Evolutionary conservation across 1,140 invertebrate genomes (phyloP).

Genomic region (Aricia agestis): DNA sequence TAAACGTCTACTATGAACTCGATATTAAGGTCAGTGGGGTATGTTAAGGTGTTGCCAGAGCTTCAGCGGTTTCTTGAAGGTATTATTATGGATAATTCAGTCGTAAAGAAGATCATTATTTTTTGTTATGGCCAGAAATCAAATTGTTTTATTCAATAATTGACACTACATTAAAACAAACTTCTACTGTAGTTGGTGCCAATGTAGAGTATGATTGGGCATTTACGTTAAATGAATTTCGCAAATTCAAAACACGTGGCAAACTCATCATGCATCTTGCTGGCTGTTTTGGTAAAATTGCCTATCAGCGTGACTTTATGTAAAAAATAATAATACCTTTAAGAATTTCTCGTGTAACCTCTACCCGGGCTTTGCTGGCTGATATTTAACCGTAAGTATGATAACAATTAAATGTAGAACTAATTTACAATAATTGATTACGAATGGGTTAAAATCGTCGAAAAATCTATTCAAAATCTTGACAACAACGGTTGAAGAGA

Average conservation of each 20-base stretch:
- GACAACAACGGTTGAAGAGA: too few relatives aligned
- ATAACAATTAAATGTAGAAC: neutral
- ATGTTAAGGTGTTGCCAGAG: conserved; percentile 22
- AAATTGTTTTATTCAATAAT: too few relatives aligned
- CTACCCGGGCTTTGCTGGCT: conserved; percentile 1
- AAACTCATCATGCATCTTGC: too few relatives aligned
- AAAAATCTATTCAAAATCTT: too few relatives aligned
- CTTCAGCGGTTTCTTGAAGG: conserved; percentile 24
- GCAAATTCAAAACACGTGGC: too few relatives aligned
- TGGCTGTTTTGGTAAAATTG: neutral
- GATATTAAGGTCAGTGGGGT: conserved; percentile 62
- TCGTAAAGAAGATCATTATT: neutral
- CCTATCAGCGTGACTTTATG: neutral
- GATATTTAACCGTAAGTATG: neutral
- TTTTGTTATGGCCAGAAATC: too few relatives aligned
- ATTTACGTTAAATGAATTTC: too few relatives aligned
- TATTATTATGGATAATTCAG: neutral
- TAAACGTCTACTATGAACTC: conserved; percentile 63
- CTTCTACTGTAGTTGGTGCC: too few relatives aligned
- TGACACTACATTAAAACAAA: too few relatives aligned
- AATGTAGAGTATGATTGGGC: neutral
- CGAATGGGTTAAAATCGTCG: too few relatives aligned
- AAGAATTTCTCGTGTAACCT: neutral
- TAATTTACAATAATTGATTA: neutral
- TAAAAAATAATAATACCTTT: neutral